These are phyloP conservation scores for Taenaris catops DNA, from an alignment of 2,888 invertebrate species.

Conservation along the genomic window DNA sequence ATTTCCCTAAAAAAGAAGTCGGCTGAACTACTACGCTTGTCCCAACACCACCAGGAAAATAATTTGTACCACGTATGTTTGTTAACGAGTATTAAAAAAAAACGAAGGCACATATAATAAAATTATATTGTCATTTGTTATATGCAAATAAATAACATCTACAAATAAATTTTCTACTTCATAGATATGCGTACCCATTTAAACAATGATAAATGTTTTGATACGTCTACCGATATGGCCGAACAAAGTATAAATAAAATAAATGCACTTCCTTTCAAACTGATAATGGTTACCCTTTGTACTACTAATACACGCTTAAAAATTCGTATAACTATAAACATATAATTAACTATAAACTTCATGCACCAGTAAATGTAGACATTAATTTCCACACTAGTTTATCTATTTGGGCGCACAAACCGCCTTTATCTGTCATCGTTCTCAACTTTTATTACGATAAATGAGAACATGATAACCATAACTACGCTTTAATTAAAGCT, in stretches of 20 bases:
- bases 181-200: conserved; percentile 43
- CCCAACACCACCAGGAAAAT: too few relatives aligned
- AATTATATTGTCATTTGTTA: conserved; percentile 8
- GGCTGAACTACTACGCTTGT: too few relatives aligned
- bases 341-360: conserved; percentile 78
- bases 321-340: conserved; percentile 73
- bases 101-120: conserved; percentile 5
- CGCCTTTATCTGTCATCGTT: conserved; percentile 79
- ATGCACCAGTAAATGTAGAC: conserved; percentile 80
- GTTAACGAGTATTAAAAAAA: too few relatives aligned
- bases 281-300: conserved; percentile 73
- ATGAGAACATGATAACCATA: conserved; percentile 44
- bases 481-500: conserved; percentile 37
- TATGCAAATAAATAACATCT: conserved; percentile 8
- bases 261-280: conserved; percentile 70
- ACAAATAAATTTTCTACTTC: conserved; percentile 51
- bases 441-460: conserved; percentile 43
- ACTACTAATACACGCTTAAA: conserved; percentile 66
- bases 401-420: conserved; percentile 77
- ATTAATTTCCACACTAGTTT: conserved; percentile 80
- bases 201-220: conserved; percentile 60
- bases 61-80: too few relatives aligned
- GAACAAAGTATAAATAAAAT: conserved; percentile 48
- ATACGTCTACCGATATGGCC: conserved; percentile 54
- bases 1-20: too few relatives aligned